phyloP scores from a whole-genome alignment of 2,113 vertebrate genomes.

The Leptobrachium leishanense region DNA sequence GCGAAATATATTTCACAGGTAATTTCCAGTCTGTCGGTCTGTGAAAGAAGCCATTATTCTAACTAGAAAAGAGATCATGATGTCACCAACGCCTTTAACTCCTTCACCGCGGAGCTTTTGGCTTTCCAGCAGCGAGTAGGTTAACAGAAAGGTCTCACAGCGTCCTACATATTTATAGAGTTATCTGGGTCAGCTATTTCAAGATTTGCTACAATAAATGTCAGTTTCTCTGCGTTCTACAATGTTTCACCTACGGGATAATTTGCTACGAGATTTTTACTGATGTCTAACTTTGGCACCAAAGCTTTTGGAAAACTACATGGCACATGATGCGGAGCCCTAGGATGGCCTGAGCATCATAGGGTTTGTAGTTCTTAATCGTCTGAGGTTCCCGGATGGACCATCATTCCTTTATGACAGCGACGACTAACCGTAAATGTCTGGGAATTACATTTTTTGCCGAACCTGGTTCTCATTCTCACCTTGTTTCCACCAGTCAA shows the following conservation, averaged over 20 bases:
- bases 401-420: no score
- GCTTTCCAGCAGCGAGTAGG: conserved; percentile 50
- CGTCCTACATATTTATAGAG: no score
- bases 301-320: no score
- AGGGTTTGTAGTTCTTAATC: no score
- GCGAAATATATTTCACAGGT: conserved; percentile 77
- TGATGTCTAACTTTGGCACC: no score
- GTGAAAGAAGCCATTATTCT: conserved; percentile 69
- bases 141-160: conserved; percentile 49
- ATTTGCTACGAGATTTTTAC: not conserved
- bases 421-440: no score
- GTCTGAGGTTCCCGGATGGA: no score
- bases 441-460: no score
- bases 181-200: not conserved
- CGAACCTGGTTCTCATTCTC: no score
- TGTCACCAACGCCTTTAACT: conserved; percentile 45
- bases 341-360: no score
- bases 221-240: not conserved
- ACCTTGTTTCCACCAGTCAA: no score
- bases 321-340: no score
- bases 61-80: conserved; percentile 62
- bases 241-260: not conserved
- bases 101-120: conserved; percentile 48
- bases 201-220: conserved; percentile 23
- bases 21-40: conserved; percentile 70